Conservation (phyloP, 2,888 invertebrate species). For the Mechanitis mazaeus region DNA sequence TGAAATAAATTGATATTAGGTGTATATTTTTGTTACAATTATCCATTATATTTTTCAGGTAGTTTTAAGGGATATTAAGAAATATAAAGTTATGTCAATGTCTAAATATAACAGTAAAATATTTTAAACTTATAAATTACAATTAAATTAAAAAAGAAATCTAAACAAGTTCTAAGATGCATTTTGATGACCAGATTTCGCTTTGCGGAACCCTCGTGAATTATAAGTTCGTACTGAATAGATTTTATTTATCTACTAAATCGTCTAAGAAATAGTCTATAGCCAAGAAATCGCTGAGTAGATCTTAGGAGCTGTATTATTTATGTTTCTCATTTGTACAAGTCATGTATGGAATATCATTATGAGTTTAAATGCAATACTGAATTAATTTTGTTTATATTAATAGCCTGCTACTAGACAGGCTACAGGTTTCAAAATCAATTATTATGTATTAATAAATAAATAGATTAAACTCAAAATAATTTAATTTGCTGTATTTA, state of each 20-base stretch:
- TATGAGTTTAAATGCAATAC: slow-evolving; percentile 8
- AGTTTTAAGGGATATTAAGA: too few relatives aligned
- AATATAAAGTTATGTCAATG: too few relatives aligned
- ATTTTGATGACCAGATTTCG: too few relatives aligned
- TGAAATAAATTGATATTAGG: too few relatives aligned
- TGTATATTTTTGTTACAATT: too few relatives aligned
- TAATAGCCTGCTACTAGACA: slow-evolving; percentile 1
- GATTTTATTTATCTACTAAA: background rate
- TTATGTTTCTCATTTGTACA: slow-evolving; percentile 12
- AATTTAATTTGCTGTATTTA: too few relatives aligned
- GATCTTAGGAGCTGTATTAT: slow-evolving; percentile 8
- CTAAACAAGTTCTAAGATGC: too few relatives aligned
- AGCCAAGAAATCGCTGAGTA: background rate
- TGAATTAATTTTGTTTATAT: slow-evolving; percentile 10
- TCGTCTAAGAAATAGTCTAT: background rate
- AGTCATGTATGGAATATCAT: slow-evolving; percentile 11
- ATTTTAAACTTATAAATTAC: too few relatives aligned
- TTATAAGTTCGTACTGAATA: background rate
- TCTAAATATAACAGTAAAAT: too few relatives aligned
- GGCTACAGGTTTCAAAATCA: background rate
- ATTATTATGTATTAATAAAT: background rate
- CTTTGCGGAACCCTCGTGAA: background rate
- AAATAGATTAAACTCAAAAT: background rate
- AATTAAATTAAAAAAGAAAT: too few relatives aligned
- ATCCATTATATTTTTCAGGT: too few relatives aligned